These are phyloP conservation scores for Dendrophyllia cribrosa DNA, from an alignment of 64 coral and sea anemone genomes.

Conservation along the genomic window DNA sequence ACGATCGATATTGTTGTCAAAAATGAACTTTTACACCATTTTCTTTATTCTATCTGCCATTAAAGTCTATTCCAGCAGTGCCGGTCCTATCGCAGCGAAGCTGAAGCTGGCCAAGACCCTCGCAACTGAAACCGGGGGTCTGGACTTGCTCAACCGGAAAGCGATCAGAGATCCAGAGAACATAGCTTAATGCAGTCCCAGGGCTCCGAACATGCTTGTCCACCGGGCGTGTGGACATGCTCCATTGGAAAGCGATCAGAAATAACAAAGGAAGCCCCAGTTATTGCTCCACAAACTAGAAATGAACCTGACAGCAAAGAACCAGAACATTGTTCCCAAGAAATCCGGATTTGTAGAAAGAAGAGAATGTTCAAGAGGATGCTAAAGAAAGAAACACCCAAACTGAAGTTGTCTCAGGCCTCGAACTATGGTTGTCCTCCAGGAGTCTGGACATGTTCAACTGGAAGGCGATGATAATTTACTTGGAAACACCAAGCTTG, in stretches of 20 bases:
- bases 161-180: not conserved
- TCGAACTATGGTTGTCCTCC: not conserved
- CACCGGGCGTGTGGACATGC: not conserved
- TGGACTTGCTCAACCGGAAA: slow-evolving; percentile 9
- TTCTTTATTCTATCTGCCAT: not conserved
- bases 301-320: not conserved
- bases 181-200: not conserved
- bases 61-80: not conserved
- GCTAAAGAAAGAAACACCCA: not conserved
- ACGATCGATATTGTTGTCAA: too few species aligned
- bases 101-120: not conserved
- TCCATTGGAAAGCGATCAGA: not conserved
- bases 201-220: not conserved
- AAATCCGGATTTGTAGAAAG: not conserved
- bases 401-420: not conserved
- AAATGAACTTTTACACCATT: not conserved
- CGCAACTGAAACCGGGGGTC: not conserved
- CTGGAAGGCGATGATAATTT: not conserved
- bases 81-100: not conserved
- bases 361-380: too few species aligned
- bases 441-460: slow-evolving; percentile 9
- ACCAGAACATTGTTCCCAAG: not conserved
- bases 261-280: not conserved
- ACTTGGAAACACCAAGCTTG: too few species aligned
- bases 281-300: not conserved